Evolutionary conservation across 2,888 invertebrate species (phyloP).

Genomic region (Glyphotaelius pellucidus): DNA sequence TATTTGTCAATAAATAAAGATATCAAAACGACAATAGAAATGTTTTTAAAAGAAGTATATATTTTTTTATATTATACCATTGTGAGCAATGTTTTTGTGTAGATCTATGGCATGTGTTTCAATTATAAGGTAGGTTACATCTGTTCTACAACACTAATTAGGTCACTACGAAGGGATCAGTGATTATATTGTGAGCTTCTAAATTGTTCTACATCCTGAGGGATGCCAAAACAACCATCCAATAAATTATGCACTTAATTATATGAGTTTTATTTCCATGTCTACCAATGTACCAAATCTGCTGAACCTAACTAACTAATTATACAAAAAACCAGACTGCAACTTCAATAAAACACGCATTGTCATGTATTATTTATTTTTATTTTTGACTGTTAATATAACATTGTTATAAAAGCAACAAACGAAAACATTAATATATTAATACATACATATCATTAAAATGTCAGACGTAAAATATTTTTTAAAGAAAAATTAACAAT

Average conservation of each 20-base stretch:
- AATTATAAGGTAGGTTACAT: conserved; percentile 18
- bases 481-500: not conserved
- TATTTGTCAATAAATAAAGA: conserved; percentile 38
- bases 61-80: conserved; percentile 38
- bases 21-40: conserved; percentile 53
- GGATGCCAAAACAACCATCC: conserved; percentile 41
- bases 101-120: conserved; percentile 32
- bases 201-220: conserved; percentile 10
- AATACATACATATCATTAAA: not conserved
- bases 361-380: not conserved
- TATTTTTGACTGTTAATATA: not conserved
- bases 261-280: not conserved
- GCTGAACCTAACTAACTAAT: not conserved
- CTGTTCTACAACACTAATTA: not conserved
- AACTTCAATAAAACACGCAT: not conserved
- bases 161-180: not conserved
- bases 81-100: conserved; percentile 19
- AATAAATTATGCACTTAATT: conserved; percentile 46
- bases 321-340: not conserved
- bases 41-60: conserved; percentile 33
- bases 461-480: not conserved
- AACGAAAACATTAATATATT: not conserved
- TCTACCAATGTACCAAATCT: not conserved
- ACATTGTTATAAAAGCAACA: conserved; percentile 21
- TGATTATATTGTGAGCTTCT: conserved; percentile 43